Percentiles rank a stretch among this genome's conserved stretches.
phyloP scores from a whole-genome alignment of 30 jellyfish, hydroid and myxozoan species.

The Aurelia sp. region DNA sequence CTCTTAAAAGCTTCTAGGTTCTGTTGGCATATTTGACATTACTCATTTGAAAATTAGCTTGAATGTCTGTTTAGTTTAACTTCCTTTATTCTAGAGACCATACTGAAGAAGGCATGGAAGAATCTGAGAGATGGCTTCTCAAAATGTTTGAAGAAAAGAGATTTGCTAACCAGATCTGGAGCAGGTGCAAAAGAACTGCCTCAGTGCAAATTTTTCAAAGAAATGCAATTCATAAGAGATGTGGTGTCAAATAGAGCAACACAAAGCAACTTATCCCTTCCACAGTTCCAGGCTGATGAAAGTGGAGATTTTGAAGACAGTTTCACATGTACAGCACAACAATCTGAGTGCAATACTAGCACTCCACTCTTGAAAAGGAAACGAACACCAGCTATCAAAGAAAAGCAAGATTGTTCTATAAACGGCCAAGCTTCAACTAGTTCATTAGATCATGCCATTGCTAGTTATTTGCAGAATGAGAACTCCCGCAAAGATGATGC shows the following conservation, averaged over 20 bases:
- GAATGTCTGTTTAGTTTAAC: too few relatives aligned
- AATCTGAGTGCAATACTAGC: conserved; percentile 23
- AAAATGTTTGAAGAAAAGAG: conserved; percentile 38
- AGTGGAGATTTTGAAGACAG: background rate
- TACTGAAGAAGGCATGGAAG: conserved; percentile 10
- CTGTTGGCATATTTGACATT: too few relatives aligned
- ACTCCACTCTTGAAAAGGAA: conserved; percentile 33
- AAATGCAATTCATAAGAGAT: conserved; percentile 39
- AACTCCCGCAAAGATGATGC: conserved; percentile 29
- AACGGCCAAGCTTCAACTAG: conserved; percentile 53
- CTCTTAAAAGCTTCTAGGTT: too few relatives aligned
- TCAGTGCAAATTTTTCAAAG: conserved; percentile 46
- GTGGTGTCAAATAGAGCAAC: conserved; percentile 13
- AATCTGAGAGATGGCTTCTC: conserved; percentile 41
- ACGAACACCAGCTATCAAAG: conserved; percentile 26
- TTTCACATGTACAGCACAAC: conserved; percentile 52
- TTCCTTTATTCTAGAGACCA: background rate
- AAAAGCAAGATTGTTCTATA: conserved; percentile 8
- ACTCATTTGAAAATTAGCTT: too few relatives aligned
- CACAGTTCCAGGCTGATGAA: conserved; percentile 16
- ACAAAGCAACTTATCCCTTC: conserved; percentile 44
- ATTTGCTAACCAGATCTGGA: conserved; percentile 49
- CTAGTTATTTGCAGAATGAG: conserved; percentile 14
- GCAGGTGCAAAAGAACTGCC: conserved; percentile 61
- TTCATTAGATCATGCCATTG: conserved; percentile 52